phyloP scores from a whole-genome alignment of 2,888 invertebrate genomes.

The Congeria kusceri region DNA sequence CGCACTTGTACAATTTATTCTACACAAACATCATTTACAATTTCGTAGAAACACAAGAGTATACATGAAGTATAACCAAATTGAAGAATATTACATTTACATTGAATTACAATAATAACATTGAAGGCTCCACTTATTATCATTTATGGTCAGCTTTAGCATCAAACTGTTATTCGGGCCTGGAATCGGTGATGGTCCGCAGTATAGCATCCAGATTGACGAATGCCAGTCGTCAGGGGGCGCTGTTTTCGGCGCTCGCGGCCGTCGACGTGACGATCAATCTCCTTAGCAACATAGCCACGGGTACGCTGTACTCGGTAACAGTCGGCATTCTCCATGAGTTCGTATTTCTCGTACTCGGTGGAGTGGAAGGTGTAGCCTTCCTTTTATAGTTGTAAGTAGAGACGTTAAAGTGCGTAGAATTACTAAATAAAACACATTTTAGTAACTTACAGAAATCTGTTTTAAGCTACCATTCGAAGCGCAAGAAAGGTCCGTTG shows the following conservation, averaged over 20 bases:
- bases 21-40: too few relatives aligned
- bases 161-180: slow-evolving; percentile 18
- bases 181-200: slow-evolving; percentile 41
- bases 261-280: slow-evolving; percentile 53
- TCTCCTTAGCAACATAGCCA: slow-evolving; percentile 49
- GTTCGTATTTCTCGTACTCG: slow-evolving; percentile 56
- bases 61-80: too few relatives aligned
- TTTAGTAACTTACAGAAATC: too few relatives aligned
- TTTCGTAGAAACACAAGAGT: too few relatives aligned
- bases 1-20: too few relatives aligned
- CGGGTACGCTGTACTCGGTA: slow-evolving; percentile 53
- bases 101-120: too few relatives aligned
- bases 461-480: too few relatives aligned
- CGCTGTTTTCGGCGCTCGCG: slow-evolving; percentile 55
- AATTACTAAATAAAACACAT: too few relatives aligned
- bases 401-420: too few relatives aligned
- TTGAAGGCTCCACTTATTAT: too few relatives aligned
- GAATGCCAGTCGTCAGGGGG: slow-evolving; percentile 47
- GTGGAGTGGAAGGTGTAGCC: slow-evolving; percentile 1
- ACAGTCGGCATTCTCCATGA: slow-evolving; percentile 54
- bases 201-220: slow-evolving; percentile 43
- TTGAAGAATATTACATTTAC: too few relatives aligned
- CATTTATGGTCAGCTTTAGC: slow-evolving; percentile 39
- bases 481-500: too few relatives aligned
- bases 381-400: slow-evolving; percentile 15